Evolutionary conservation across 1,140 invertebrate genomes (phyloP).

Genomic region (Drosophila oshimai): DNA sequence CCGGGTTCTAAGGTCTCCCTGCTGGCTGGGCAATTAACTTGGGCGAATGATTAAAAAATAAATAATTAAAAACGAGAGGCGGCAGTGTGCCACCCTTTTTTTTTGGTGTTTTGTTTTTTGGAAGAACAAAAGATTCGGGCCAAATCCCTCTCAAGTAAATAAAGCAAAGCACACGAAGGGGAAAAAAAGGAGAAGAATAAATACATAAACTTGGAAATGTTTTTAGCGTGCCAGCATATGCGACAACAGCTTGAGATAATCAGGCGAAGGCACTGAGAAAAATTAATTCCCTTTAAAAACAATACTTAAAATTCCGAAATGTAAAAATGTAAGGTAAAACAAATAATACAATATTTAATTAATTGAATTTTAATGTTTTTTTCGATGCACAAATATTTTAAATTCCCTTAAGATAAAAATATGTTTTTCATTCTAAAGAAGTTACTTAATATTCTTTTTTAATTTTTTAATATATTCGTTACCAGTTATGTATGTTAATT

Average conservation of each 20-base stretch:
- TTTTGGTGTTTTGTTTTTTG: background rate
- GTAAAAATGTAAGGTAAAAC: no score
- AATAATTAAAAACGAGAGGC: conserved; percentile 57
- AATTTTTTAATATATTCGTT: no score
- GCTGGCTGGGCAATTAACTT: conserved; percentile 47
- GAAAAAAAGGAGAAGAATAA: conserved; percentile 7
- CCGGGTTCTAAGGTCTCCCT: background rate
- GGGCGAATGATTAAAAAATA: conserved; percentile 60
- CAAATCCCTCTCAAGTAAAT: conserved; percentile 34
- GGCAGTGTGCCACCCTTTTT: conserved; percentile 14
- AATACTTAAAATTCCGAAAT: no score
- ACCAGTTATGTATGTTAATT: no score
- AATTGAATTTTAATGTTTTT: no score
- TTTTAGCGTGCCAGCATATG: conserved; percentile 28
- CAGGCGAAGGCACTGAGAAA: background rate
- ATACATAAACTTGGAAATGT: conserved; percentile 43
- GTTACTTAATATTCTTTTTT: no score
- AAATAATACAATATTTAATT: no score
- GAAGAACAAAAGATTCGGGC: conserved; percentile 29
- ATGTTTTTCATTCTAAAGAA: no score
- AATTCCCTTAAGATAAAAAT: no score
- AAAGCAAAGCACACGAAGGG: conserved; percentile 14
- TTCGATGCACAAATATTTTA: no score
- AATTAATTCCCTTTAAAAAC: no score
- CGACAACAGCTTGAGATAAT: conserved; percentile 27